Evolutionary conservation across 2,888 invertebrate species (phyloP).

Genomic region (Nomada hirtipes): DNA sequence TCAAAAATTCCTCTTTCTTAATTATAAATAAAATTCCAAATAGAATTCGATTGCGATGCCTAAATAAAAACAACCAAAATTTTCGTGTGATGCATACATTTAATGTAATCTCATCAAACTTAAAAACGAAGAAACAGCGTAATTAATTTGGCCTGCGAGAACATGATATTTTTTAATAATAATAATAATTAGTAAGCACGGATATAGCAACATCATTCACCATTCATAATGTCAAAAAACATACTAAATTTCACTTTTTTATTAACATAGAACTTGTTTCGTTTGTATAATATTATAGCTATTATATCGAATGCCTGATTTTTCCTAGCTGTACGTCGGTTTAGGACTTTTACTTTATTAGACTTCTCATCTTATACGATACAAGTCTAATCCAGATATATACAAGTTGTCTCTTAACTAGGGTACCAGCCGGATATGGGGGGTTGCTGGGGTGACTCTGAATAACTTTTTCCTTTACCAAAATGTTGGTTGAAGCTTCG

Average conservation of each 20-base stretch:
- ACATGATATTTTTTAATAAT: constrained; percentile 18
- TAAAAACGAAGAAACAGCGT: constrained; percentile 6
- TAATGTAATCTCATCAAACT: neutral
- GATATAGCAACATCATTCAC: constrained; percentile 30
- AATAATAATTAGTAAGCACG: constrained; percentile 25
- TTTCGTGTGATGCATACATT: constrained; percentile 2
- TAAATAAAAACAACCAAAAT: neutral
- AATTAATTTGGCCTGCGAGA: constrained; percentile 1
- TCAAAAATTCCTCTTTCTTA: neutral
- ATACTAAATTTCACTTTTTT: constrained; percentile 38
- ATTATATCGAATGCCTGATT: constrained; percentile 32
- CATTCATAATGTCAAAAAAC: constrained; percentile 34
- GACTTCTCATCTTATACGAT: constrained; percentile 57
- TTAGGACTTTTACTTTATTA: constrained; percentile 60
- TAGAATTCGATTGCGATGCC: constrained; percentile 1
- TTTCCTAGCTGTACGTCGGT: constrained; percentile 33
- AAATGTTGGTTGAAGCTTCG: too few species aligned
- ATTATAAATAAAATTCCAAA: constrained; percentile 1
- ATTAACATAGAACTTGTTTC: constrained; percentile 43
- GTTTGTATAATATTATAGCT: constrained; percentile 22
- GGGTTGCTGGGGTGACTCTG: too few species aligned
- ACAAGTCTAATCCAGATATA: constrained; percentile 63
- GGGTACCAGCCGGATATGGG: too few species aligned
- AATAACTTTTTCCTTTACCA: too few species aligned
- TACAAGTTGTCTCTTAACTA: constrained; percentile 15